Conservation (phyloP, 1,140 invertebrate genomes). For the Galleria mellonella region DNA sequence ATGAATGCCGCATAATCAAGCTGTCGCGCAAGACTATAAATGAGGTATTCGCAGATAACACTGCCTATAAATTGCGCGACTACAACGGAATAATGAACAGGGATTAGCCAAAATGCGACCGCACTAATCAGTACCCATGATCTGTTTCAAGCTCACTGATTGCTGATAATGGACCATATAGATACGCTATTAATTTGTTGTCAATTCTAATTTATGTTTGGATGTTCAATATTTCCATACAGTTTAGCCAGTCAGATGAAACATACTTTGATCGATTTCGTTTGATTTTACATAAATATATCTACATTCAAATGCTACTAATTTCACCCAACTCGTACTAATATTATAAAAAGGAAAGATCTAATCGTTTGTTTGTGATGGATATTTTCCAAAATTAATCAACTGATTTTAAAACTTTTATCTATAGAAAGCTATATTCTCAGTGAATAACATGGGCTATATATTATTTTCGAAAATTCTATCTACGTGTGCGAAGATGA, state of each 20-base stretch:
- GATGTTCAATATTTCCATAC: conserved; percentile 1
- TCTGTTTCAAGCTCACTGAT: conserved; percentile 8
- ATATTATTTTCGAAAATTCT: too few relatives aligned
- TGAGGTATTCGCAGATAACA: conserved; percentile 6
- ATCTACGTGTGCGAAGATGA: too few relatives aligned
- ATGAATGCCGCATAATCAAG: background rate
- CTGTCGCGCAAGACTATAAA: conserved; percentile 1
- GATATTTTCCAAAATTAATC: background rate
- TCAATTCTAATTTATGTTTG: conserved; percentile 2
- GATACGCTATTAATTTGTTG: conserved; percentile 3
- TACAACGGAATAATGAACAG: conserved; percentile 18
- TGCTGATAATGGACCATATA: conserved; percentile 1
- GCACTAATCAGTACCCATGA: conserved; percentile 10
- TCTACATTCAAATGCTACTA: too few relatives aligned
- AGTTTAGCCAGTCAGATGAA: background rate
- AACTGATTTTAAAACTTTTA: too few relatives aligned
- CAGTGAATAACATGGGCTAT: too few relatives aligned
- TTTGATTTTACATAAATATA: too few relatives aligned
- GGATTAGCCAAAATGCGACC: conserved; percentile 9
- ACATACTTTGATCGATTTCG: background rate
- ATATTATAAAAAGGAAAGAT: too few relatives aligned
- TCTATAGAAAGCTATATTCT: too few relatives aligned
- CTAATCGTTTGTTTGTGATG: too few relatives aligned
- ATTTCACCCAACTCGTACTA: too few relatives aligned
- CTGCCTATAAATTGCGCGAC: conserved; percentile 12